phyloP scores from a whole-genome alignment of 2,888 invertebrate species.

The Lapara coniferarum region DNA sequence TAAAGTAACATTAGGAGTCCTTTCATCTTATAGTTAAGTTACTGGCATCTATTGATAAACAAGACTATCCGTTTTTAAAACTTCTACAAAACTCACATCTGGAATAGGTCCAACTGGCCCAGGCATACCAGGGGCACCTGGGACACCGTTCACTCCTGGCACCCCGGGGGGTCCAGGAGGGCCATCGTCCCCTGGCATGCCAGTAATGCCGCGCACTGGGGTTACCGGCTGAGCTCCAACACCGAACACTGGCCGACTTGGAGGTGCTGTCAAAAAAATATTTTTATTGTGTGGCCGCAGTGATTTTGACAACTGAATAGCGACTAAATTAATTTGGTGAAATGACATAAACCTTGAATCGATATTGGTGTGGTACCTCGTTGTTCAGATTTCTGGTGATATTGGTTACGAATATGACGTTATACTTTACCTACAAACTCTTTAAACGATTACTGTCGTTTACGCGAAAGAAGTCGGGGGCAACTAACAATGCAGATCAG shows the following conservation, averaged over 20 bases:
- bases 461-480: no score
- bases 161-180: slow-evolving; percentile 84
- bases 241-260: slow-evolving; percentile 45
- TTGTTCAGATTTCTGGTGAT: no score
- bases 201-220: slow-evolving; percentile 79
- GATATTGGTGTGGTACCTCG: no score
- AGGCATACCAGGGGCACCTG: slow-evolving; percentile 86
- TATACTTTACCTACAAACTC: no score
- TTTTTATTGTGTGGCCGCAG: not conserved
- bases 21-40: no score
- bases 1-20: no score
- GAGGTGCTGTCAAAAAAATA: slow-evolving; percentile 33
- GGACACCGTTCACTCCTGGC: slow-evolving; percentile 84
- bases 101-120: slow-evolving; percentile 89
- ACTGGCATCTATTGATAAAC: no score
- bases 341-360: no score
- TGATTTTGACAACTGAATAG: not conserved
- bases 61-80: no score
- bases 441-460: no score
- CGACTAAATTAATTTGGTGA: not conserved
- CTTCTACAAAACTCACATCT: slow-evolving; percentile 76
- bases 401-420: no score
- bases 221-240: slow-evolving; percentile 45
- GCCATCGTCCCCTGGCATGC: slow-evolving; percentile 82
- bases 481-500: no score